phyloP scores from a whole-genome alignment of 2,797 vertebrate genomes.

The Tragelaphus eurycerus region DNA sequence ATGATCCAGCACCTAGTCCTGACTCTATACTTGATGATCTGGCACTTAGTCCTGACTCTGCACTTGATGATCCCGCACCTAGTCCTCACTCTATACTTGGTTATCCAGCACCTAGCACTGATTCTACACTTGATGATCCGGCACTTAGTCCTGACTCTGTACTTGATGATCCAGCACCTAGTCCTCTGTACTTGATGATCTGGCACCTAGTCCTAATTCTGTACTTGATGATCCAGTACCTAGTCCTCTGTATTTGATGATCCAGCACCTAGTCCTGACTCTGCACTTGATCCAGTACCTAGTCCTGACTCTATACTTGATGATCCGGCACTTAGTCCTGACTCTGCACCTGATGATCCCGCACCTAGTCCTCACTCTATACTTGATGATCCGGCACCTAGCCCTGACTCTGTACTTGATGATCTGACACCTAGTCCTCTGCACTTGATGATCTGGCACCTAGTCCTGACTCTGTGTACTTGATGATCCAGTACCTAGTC shows the following conservation, averaged over 20 bases:
- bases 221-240: accelerated
- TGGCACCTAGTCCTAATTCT: accelerated
- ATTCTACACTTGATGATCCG: accelerated
- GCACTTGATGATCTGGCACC: accelerated
- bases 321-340: too few species aligned
- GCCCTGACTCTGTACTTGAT: too few species aligned
- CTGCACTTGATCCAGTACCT: accelerated
- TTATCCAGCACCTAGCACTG: accelerated
- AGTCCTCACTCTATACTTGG: too few species aligned
- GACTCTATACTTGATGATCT: too few species aligned
- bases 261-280: background rate
- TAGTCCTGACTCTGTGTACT: background rate
- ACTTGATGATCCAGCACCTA: too few species aligned
- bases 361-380: background rate
- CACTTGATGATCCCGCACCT: accelerated
- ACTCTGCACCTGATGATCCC: accelerated
- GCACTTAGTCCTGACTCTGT: too few species aligned
- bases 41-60: accelerated
- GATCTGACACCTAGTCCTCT: too few species aligned
- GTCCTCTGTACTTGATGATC: too few species aligned
- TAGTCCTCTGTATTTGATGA: too few species aligned
- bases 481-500: too few species aligned
- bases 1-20: too few species aligned
- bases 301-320: background rate
- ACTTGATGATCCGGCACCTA: accelerated